Evolutionary conservation across 2,888 invertebrate genomes (phyloP), one percentile per base, ranked within the genome.

Genomic region (Globia sparganii): DNA sequence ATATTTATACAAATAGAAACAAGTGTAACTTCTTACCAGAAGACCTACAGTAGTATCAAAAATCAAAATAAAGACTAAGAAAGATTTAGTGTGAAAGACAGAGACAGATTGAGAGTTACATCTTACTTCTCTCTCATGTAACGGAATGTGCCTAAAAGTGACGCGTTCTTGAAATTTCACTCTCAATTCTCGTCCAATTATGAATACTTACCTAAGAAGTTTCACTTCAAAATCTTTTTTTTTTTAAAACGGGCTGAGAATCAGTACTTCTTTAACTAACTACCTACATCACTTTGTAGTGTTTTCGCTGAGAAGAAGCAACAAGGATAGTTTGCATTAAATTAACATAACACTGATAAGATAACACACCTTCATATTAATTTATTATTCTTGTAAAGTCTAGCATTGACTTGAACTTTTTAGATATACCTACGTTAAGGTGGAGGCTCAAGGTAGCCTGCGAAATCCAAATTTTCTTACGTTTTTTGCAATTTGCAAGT

Each of bases 1-100:
- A 49, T 46, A 40, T 75, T 46, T 65, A 21, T 62, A 74, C 6
- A 64, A 56, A 75, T 40, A 58, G 18, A 40, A 31, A 78, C 21
- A 58, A 31, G 25, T 28, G 4, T 21, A n/a, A 34, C 15, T 34
- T 53, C 25, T 21, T n/a, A n/a, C 18, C n/a, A 6, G 53, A 34
- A 68, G 5, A 40, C 4, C 11, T 61, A 40, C 46, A 71, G 5
- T 43, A 31, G 5, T 21, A 5, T 0, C 34, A 31, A 73, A 58
- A 46, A 2, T 13, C 31, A 18, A 25, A 31, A 68, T 28, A 46
- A 43, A 21, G 6, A 15, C 1, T 61, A 34, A 9, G 31, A 56
- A 2, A 28, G 28, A 58, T 58, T 28, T 58, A 58, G 15, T 58
- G 28, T 58, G 59, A 3, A 1, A 58, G 18, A 8, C 18, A 31